A percentile compares a stretch with the other conserved stretches of the same genome.
These are phyloP conservation scores for Pinctada fucata DNA, from an alignment of 2,888 invertebrate genomes.

Conservation along the genomic window DNA sequence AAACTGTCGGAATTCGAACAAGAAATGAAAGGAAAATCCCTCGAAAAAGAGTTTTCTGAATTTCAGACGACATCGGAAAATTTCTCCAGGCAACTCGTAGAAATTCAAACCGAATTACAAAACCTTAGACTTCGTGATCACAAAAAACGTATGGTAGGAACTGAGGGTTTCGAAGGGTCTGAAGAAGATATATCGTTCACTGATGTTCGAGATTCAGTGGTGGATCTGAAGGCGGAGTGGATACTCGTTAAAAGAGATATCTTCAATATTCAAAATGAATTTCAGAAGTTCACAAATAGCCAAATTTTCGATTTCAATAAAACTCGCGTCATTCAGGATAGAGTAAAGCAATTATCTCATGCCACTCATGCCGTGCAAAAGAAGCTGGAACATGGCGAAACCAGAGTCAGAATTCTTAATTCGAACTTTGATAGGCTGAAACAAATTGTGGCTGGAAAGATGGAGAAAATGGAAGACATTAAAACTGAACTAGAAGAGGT, in stretches of 20 bases:
- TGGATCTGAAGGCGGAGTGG: slow-evolving; percentile 75
- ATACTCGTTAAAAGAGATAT: slow-evolving; percentile 72
- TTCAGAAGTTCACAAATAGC: slow-evolving; percentile 45
- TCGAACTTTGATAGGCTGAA: slow-evolving; percentile 41
- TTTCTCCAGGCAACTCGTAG: slow-evolving; percentile 35
- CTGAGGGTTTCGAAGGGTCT: not conserved
- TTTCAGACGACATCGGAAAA: slow-evolving; percentile 35
- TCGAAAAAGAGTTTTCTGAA: slow-evolving; percentile 24
- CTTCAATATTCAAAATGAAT: slow-evolving; percentile 61
- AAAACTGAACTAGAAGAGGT: slow-evolving; percentile 24
- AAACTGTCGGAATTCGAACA: slow-evolving; percentile 38
- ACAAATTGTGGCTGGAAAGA: slow-evolving; percentile 34
- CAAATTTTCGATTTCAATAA: slow-evolving; percentile 50
- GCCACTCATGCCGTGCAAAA: slow-evolving; percentile 7
- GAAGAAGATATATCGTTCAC: slow-evolving; percentile 33
- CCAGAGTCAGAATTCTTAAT: slow-evolving; percentile 25
- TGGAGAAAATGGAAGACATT: not conserved
- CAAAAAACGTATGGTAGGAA: not conserved
- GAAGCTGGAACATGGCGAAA: slow-evolving; percentile 9
- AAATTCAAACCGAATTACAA: not conserved
- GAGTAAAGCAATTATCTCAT: slow-evolving; percentile 12
- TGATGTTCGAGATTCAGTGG: slow-evolving; percentile 62
- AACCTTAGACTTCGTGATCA: not conserved
- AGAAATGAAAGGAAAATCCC: slow-evolving; percentile 33
- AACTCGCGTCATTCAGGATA: slow-evolving; percentile 44